Conservation (phyloP, 1,140 invertebrate species). For the Maconellicoccus hirsutus region DNA sequence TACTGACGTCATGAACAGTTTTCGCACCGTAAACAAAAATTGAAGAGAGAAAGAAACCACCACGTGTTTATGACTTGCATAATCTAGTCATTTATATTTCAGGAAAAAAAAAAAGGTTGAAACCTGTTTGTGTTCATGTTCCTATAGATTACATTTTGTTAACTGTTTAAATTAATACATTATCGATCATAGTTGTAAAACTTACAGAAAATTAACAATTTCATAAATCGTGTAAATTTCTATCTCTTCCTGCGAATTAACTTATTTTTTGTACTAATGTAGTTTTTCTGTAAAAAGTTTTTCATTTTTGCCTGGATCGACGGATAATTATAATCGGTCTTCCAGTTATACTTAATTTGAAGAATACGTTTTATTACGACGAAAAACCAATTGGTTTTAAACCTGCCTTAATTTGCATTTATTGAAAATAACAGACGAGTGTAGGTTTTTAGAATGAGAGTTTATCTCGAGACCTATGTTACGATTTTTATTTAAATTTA, state of each 20-base stretch:
- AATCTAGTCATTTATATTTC: conserved; percentile 21
- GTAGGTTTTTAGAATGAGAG: neutral
- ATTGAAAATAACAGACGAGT: neutral
- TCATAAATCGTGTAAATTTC: neutral
- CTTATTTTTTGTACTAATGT: neutral
- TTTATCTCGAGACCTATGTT: neutral
- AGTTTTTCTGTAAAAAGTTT: too few relatives aligned
- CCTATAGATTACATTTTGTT: conserved; percentile 13
- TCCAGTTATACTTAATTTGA: neutral
- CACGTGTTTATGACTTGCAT: conserved; percentile 20
- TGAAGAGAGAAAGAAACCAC: neutral
- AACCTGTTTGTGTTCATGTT: conserved; percentile 22
- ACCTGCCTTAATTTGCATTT: conserved; percentile 8
- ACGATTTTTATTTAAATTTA: neutral
- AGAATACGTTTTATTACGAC: too few relatives aligned
- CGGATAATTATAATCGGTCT: neutral
- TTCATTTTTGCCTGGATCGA: too few relatives aligned
- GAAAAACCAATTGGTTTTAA: neutral
- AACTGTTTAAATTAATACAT: neutral
- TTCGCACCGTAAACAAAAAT: neutral
- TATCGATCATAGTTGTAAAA: neutral
- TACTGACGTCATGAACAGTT: conserved; percentile 17
- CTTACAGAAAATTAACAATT: neutral
- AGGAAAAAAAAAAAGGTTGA: neutral
- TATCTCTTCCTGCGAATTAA: neutral